Percentiles rank a stretch among this genome's conserved stretches.
Conservation (phyloP, 1,140 invertebrate species). For the Protaetia brevitarsis region DNA sequence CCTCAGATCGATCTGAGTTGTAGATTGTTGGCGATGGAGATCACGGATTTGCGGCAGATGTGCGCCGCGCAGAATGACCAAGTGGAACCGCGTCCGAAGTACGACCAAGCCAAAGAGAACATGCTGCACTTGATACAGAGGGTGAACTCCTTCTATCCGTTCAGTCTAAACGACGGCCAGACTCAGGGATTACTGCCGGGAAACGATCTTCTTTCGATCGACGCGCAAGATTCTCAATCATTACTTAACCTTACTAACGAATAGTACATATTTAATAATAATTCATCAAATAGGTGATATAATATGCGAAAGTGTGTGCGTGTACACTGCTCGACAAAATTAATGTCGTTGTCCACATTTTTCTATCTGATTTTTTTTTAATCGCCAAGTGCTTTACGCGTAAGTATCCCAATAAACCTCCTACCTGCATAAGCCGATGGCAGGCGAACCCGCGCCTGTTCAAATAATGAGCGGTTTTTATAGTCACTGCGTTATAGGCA, state of each 20-base stretch:
- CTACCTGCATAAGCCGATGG: too few species aligned
- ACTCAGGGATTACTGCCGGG: slow-evolving; percentile 27
- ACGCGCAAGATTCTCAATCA: slow-evolving; percentile 46
- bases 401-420: too few species aligned
- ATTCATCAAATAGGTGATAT: neutral
- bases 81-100: slow-evolving; percentile 32
- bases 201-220: slow-evolving; percentile 41
- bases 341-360: too few species aligned
- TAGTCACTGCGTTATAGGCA: too few species aligned
- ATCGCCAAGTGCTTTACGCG: too few species aligned
- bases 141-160: slow-evolving; percentile 55
- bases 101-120: slow-evolving; percentile 39
- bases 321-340: too few species aligned
- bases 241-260: slow-evolving; percentile 41
- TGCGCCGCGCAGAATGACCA: slow-evolving; percentile 41
- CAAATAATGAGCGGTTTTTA: too few species aligned
- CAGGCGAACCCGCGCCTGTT: too few species aligned
- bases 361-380: too few species aligned
- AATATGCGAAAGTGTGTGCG: neutral
- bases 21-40: slow-evolving; percentile 56
- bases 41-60: slow-evolving; percentile 53
- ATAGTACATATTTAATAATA: neutral
- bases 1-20: slow-evolving; percentile 64
- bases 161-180: slow-evolving; percentile 41
- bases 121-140: slow-evolving; percentile 39